Evolutionary conservation across 1,140 invertebrate species (phyloP).

Genomic region (Lasioglossum baleicum): DNA sequence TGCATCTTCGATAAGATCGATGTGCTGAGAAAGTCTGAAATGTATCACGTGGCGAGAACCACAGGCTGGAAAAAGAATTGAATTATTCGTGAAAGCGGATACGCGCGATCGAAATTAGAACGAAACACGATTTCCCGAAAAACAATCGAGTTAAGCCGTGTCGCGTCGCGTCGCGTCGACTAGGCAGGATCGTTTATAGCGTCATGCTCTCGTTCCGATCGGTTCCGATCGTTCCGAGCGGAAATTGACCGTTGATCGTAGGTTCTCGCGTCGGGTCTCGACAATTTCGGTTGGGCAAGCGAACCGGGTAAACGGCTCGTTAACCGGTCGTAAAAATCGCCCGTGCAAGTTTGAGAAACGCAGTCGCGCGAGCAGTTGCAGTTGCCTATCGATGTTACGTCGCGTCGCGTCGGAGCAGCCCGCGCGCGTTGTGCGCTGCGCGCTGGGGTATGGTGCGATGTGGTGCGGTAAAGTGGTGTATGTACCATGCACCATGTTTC

Average conservation of each 20-base stretch:
- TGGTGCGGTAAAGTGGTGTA: neutral
- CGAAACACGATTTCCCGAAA: neutral
- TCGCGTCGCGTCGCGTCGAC: no score
- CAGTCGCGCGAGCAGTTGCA: neutral
- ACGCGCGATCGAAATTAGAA: neutral
- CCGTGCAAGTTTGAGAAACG: neutral
- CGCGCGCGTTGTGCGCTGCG: no score
- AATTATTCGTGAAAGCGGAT: conserved; percentile 9
- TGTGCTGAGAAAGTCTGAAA: neutral
- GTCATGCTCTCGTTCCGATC: neutral
- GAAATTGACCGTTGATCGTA: neutral
- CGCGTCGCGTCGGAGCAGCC: neutral
- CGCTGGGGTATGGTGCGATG: no score
- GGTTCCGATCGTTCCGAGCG: neutral
- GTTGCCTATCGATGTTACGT: neutral
- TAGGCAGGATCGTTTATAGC: neutral
- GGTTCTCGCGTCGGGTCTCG: neutral
- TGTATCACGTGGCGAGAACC: neutral
- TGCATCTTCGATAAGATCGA: neutral
- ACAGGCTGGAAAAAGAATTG: neutral
- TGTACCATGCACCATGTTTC: conserved; percentile 33
- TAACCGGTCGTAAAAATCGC: conserved; percentile 8
- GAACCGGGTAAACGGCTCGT: neutral
- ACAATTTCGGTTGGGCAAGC: neutral
- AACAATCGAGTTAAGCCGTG: no score